Percentiles rank a stretch among this genome's conserved stretches.
Conservation (phyloP, 30 jellyfish, hydroid and myxozoan genomes). For the Euphysa ruthae region DNA sequence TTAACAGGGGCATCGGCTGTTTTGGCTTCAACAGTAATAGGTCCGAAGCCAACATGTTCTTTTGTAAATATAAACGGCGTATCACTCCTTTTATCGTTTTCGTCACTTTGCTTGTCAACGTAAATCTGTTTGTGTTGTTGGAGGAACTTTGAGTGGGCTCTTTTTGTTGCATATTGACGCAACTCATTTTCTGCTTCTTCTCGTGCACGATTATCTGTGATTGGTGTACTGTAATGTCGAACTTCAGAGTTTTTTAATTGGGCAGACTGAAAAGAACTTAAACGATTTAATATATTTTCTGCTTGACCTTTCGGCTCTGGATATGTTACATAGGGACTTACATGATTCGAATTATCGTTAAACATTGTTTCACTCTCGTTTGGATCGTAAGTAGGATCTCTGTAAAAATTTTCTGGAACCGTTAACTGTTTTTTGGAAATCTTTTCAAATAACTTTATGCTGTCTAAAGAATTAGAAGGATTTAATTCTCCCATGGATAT, state of each 20-base stretch:
- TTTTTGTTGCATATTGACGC: not conserved
- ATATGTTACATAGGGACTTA: not conserved
- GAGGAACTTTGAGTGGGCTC: not conserved
- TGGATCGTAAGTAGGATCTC: conserved; percentile 71
- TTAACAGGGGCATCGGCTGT: conserved; percentile 67
- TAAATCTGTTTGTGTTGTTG: conserved; percentile 16
- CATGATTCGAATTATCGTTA: not conserved
- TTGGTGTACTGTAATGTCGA: no score
- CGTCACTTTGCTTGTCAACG: conserved; percentile 25
- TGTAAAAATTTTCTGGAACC: conserved; percentile 55
- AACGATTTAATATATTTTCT: no score
- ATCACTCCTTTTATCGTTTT: conserved; percentile 9
- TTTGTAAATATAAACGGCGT: conserved; percentile 53
- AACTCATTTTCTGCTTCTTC: no score
- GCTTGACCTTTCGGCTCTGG: not conserved
- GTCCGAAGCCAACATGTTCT: conserved; percentile 96
- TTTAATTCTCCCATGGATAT: no score
- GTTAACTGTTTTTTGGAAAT: conserved; percentile 48
- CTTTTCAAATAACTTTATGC: conserved; percentile 35
- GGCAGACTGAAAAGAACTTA: no score
- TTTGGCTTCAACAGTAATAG: conserved; percentile 91
- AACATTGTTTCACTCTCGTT: conserved; percentile 55
- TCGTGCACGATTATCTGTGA: no score
- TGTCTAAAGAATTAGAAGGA: no score
- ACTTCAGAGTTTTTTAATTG: no score